A percentile compares a stretch with the other conserved stretches of the same genome.
These are phyloP conservation scores for Pristionchus fissidentatus DNA, from an alignment of 2,888 invertebrate species.

Conservation along the genomic window DNA sequence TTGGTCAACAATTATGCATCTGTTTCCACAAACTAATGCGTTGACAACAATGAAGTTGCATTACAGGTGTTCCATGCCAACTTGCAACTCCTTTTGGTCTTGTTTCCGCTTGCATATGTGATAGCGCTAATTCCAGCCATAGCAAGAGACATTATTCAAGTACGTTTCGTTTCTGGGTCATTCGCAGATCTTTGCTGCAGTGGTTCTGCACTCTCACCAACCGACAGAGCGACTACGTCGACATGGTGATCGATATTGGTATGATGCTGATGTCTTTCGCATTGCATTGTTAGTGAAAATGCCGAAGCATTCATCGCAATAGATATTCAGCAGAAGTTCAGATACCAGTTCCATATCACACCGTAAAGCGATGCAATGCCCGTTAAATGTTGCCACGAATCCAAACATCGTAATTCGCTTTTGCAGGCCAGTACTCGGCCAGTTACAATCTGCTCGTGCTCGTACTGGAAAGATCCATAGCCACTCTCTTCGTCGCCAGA, in stretches of 20 bases:
- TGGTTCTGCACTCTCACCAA: neutral
- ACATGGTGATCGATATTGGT: conserved; percentile 35
- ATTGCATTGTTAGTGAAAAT: neutral
- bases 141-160: neutral
- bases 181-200: neutral
- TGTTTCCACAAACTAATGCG: too few species aligned
- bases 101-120: conserved; percentile 7
- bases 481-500: neutral
- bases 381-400: too few species aligned
- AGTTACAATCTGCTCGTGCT: conserved; percentile 32
- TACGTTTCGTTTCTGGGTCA: neutral
- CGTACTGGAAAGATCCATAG: conserved; percentile 2
- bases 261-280: neutral
- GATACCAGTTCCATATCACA: too few species aligned
- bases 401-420: neutral
- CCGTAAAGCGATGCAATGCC: too few species aligned
- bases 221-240: neutral
- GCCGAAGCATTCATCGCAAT: too few species aligned
- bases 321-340: too few species aligned
- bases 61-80: conserved; percentile 45
- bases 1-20: neutral
- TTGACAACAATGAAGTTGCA: neutral
- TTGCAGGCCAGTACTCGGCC: conserved; percentile 32
- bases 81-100: neutral
- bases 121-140: conserved; percentile 1